These are phyloP conservation scores for Pempheris klunzingeri DNA, from an alignment of 2,797 vertebrate species.

Conservation along the genomic window DNA sequence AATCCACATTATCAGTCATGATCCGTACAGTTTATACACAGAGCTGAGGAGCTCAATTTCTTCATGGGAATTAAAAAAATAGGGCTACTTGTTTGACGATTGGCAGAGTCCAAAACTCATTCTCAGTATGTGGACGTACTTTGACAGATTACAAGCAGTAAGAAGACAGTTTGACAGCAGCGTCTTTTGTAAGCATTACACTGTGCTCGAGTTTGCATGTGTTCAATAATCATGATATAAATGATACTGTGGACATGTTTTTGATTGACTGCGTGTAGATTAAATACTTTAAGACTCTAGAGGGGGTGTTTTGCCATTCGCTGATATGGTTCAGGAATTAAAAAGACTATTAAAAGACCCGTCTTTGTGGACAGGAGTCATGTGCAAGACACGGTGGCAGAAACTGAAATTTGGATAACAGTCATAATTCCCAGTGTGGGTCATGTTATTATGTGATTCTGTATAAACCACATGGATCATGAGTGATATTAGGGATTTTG, in stretches of 20 bases:
- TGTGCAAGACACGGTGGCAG: not conserved
- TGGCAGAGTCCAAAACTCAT: too few relatives aligned
- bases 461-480: not conserved
- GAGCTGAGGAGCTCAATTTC: not conserved
- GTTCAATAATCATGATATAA: not conserved
- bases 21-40: too few relatives aligned
- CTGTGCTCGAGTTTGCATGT: not conserved
- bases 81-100: not conserved
- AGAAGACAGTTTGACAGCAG: not conserved
- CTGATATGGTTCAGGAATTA: constrained; percentile 29
- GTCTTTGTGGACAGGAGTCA: constrained; percentile 17
- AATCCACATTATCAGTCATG: too few relatives aligned
- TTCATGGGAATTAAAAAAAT: not conserved
- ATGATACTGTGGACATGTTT: not conserved
- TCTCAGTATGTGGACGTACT: not conserved
- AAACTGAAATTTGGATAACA: not conserved
- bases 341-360: constrained; percentile 29
- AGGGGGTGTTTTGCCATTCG: not conserved
- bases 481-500: not conserved
- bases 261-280: not conserved
- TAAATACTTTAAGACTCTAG: not conserved
- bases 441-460: constrained; percentile 20
- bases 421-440: constrained; percentile 12
- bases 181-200: not conserved
- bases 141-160: not conserved